phyloP scores from a whole-genome alignment of 2,888 invertebrate genomes.

The Nomada ruficornis region DNA sequence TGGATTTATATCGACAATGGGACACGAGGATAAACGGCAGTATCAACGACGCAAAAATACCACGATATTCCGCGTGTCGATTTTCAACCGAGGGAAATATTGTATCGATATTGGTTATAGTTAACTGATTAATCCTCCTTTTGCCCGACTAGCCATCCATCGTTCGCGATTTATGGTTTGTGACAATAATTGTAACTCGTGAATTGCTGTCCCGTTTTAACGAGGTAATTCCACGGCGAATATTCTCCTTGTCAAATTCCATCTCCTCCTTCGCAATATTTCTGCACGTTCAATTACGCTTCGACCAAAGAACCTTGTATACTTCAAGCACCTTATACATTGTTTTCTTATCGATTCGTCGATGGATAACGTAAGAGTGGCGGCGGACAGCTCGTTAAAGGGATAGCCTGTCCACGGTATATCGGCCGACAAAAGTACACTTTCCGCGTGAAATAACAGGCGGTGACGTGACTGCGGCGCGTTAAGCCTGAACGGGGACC shows the following conservation, averaged over 20 bases:
- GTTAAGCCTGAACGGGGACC: conserved; percentile 52
- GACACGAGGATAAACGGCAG: neutral
- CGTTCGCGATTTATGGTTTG: conserved; percentile 9
- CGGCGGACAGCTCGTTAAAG: too few species aligned
- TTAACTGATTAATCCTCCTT: neutral
- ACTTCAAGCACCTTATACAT: too few species aligned
- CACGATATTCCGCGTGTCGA: neutral
- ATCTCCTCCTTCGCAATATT: neutral
- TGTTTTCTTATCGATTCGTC: neutral
- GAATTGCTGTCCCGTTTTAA: neutral
- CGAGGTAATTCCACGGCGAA: conserved; percentile 15
- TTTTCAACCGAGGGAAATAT: conserved; percentile 1
- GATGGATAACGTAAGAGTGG: too few species aligned
- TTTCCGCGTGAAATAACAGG: conserved; percentile 47
- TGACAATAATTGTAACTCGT: neutral
- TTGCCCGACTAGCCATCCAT: conserved; percentile 6
- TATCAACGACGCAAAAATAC: conserved; percentile 31
- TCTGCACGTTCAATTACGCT: neutral
- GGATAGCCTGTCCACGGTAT: neutral
- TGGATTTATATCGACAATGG: conserved; percentile 16
- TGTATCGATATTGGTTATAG: neutral
- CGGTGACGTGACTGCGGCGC: conserved; percentile 14
- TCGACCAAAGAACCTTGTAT: neutral
- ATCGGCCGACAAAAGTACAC: conserved; percentile 40
- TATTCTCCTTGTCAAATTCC: neutral